Percentiles rank a stretch among this genome's conserved stretches.
phyloP scores from a whole-genome alignment of 2,888 invertebrate species.

The Poecilus cupreus region DNA sequence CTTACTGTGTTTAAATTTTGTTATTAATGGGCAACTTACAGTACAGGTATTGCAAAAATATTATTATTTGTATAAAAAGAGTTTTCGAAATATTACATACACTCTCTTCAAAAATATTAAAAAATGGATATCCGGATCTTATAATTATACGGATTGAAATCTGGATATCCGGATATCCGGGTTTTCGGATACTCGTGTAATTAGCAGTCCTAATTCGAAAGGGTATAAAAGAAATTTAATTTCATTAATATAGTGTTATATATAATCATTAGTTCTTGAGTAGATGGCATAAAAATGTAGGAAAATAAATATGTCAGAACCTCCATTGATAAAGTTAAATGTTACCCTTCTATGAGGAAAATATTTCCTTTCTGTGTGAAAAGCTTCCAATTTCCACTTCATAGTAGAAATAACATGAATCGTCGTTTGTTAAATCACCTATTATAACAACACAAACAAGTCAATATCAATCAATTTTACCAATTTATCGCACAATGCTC shows the following conservation, averaged over 20 bases:
- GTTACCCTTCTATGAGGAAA: not conserved
- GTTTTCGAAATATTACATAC: too few relatives aligned
- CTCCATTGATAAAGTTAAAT: conserved; percentile 18
- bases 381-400: conserved; percentile 18
- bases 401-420: conserved; percentile 33
- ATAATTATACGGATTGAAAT: too few relatives aligned
- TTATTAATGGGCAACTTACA: too few relatives aligned
- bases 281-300: not conserved
- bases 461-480: conserved; percentile 35
- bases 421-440: conserved; percentile 28
- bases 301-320: conserved; percentile 17
- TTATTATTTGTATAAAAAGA: too few relatives aligned
- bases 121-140: too few relatives aligned
- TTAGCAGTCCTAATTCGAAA: too few relatives aligned
- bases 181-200: too few relatives aligned
- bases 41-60: too few relatives aligned
- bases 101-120: too few relatives aligned
- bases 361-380: not conserved
- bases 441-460: conserved; percentile 34
- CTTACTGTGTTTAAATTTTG: too few relatives aligned
- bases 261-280: not conserved
- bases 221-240: too few relatives aligned
- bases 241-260: not conserved
- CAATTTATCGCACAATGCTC: conserved; percentile 32
- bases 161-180: too few relatives aligned